Base-by-base conservation (phyloP, 2,797 vertebrate genomes). In the Lateolabrax maculatus region DNA sequence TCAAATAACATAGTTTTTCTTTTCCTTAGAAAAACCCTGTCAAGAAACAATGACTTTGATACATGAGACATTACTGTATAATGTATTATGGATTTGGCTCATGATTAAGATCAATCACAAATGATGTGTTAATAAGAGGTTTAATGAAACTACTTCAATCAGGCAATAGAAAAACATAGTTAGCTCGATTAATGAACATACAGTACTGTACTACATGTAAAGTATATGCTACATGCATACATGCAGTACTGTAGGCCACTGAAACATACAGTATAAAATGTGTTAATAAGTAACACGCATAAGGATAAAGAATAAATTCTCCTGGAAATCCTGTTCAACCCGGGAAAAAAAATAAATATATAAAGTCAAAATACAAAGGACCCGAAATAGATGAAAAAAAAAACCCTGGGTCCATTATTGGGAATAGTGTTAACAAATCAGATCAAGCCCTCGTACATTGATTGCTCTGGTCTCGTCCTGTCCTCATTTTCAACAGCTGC, bases 391-490 rank as follows among this genome's bases (percentile, higher is more conserved):
- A 60, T 39, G 25, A 1, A 39, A 70, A 77, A 49, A 34, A 41
- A 68, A 69, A 58, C 9, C 49, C 48, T 18, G 67, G 39, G 70
- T 76, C 67, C 60, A 72, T 90, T 72, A 86, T 81, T 81, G 83
- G 73, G 57, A 90, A 84, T 77, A 85, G 80, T 82, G 89, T 87
- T 84, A 90, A 90, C 89, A 88, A 88, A 92, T 93, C 85, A 90
- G 92, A 94, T 93, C 93, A 90, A 87, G 84, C 84, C 92, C 86
- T 94, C 94, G 61, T 92, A 84, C 90, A 94, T 95, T 93, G 95
- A 95, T 95, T 95, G 95, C 94, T 95, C 91, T 94, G 92, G 95
- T 95, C 95, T 95, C 84, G 91, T 93, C 85, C 87, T 93, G 87
- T 94, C 88, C 89, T 92, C 88, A 75, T 93, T 92, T 89, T 91